A percentile compares a stretch with the other conserved stretches of the same genome.
Conservation (phyloP, 2,113 vertebrate genomes). For the Mastomys natalensis region DNA sequence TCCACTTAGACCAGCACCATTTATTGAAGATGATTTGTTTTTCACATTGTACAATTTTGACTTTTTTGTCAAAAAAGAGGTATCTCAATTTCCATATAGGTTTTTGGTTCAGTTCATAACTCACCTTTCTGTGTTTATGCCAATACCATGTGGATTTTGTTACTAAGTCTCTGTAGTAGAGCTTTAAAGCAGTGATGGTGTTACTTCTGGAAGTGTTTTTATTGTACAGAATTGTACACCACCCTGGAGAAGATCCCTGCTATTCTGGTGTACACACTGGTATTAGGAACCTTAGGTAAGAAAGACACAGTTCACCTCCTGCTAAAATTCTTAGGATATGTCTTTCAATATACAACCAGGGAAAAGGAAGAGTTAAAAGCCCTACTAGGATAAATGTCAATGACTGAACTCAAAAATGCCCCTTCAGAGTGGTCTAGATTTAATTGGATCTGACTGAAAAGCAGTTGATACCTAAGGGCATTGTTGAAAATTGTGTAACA, state of each 20-base stretch:
- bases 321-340: background rate
- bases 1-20: background rate
- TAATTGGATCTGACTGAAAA: constrained; percentile 29
- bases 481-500: background rate
- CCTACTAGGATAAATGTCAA: background rate
- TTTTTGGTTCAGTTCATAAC: background rate
- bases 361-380: background rate
- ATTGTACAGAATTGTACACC: background rate
- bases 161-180: background rate
- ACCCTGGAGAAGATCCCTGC: background rate
- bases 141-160: background rate
- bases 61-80: background rate
- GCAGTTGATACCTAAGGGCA: background rate
- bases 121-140: background rate
- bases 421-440: background rate
- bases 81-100: background rate
- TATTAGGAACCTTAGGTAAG: background rate
- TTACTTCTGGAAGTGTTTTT: background rate
- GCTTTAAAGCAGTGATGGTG: background rate
- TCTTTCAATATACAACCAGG: background rate
- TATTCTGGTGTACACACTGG: background rate
- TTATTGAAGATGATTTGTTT: background rate
- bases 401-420: background rate
- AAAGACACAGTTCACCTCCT: background rate
- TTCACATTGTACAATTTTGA: background rate